Conservation (phyloP, 2,113 vertebrate species). For the Crypturellus undulatus region DNA sequence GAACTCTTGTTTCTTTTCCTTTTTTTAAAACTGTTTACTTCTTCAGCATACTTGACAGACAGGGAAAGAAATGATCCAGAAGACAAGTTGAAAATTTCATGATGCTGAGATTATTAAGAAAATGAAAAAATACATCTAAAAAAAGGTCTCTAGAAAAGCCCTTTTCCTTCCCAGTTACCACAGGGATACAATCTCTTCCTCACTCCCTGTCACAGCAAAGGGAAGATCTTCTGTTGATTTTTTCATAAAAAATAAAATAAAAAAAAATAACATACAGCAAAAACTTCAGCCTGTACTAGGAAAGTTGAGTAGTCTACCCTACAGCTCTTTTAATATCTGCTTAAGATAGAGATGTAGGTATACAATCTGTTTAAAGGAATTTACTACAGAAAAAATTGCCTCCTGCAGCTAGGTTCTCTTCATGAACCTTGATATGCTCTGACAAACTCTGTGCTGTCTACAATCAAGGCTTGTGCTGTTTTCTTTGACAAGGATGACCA, state of each 20-base stretch:
- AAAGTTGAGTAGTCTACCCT: neutral
- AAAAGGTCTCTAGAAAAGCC: neutral
- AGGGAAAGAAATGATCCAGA: neutral
- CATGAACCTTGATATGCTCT: neutral
- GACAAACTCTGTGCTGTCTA: neutral
- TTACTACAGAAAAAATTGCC: neutral
- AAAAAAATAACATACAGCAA: neutral
- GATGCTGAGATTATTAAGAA: neutral
- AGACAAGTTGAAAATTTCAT: neutral
- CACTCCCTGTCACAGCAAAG: neutral
- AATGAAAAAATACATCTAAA: neutral
- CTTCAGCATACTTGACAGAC: neutral
- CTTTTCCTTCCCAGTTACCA: neutral
- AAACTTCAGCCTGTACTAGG: neutral
- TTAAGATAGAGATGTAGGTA: neutral
- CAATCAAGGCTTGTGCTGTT: neutral
- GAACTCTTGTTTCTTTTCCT: neutral
- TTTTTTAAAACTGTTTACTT: slow-evolving; percentile 2
- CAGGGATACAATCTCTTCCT: neutral
- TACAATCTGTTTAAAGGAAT: neutral
- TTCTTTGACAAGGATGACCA: neutral
- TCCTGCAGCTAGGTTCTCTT: neutral
- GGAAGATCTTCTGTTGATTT: neutral
- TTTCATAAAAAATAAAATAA: neutral
- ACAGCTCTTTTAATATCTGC: neutral